A percentile compares a stretch with the other conserved stretches of the same genome.
Conservation (phyloP, 2,888 invertebrate genomes). For the Amphipyra tragopoginis region DNA sequence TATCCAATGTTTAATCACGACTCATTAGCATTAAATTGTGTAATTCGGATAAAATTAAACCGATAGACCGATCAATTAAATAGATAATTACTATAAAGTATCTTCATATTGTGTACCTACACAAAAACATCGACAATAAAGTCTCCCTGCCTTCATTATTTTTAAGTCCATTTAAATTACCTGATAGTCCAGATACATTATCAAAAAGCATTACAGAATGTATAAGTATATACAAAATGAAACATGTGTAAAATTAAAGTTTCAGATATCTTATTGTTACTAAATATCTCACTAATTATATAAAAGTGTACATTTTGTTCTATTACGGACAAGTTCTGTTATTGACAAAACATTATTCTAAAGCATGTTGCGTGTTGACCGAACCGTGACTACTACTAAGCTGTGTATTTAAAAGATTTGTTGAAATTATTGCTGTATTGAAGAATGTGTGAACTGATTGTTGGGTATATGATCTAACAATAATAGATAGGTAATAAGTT, state of each 20-base stretch:
- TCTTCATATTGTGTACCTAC: conserved; percentile 9
- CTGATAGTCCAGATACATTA: not conserved
- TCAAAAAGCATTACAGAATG: conserved; percentile 66
- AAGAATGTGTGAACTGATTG: conserved; percentile 42
- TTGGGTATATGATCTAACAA: conserved; percentile 38
- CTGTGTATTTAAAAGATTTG: conserved; percentile 31
- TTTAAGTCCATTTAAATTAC: conserved; percentile 12
- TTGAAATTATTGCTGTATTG: conserved; percentile 40
- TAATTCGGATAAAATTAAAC: conserved; percentile 9
- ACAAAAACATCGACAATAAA: conserved; percentile 54
- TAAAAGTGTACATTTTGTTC: conserved; percentile 57
- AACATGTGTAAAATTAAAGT: conserved; percentile 53
- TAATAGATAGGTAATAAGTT: conserved; percentile 40
- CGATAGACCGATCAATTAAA: conserved; percentile 1
- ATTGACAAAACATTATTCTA: conserved; percentile 74
- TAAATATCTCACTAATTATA: conserved; percentile 58
- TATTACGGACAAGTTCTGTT: conserved; percentile 60
- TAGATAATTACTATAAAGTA: not conserved
- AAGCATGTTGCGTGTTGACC: conserved; percentile 80
- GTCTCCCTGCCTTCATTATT: conserved; percentile 32
- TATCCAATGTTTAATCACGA: no score
- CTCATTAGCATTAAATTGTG: no score
- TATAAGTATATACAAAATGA: conserved; percentile 60
- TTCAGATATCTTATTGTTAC: conserved; percentile 60
- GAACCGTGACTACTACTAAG: conserved; percentile 44